Evolutionary conservation across 2,113 vertebrate species (phyloP).

Genomic region (Octodon degus): DNA sequence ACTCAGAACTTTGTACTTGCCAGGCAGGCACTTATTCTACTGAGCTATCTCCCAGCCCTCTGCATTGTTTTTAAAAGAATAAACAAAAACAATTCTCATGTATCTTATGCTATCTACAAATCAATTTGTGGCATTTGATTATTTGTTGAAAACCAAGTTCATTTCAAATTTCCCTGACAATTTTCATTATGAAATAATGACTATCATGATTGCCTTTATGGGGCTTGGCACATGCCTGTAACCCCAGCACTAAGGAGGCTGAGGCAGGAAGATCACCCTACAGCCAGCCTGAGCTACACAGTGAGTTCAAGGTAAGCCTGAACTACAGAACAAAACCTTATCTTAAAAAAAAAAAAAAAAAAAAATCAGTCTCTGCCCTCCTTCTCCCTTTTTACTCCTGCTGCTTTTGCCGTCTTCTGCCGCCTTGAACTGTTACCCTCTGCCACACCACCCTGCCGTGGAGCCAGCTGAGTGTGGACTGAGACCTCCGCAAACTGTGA

Average conservation of each 20-base stretch:
- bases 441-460: too few relatives aligned
- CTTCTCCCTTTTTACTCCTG: too few relatives aligned
- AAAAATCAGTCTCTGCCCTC: not conserved
- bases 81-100: slow-evolving; percentile 41
- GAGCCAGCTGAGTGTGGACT: too few relatives aligned
- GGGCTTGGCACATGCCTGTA: not conserved
- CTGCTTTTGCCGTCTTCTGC: too few relatives aligned
- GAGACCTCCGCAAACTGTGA: too few relatives aligned
- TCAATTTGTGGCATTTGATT: not conserved
- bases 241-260: not conserved
- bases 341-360: not conserved
- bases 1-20: too few relatives aligned
- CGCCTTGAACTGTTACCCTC: too few relatives aligned
- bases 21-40: too few relatives aligned
- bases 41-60: not conserved
- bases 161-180: slow-evolving; percentile 51
- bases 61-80: slow-evolving; percentile 60
- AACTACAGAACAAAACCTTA: not conserved
- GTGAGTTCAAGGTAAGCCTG: not conserved
- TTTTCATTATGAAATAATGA: not conserved
- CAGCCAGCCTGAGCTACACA: not conserved
- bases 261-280: not conserved
- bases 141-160: slow-evolving; percentile 44
- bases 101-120: slow-evolving; percentile 13
- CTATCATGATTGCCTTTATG: not conserved